Conservation (phyloP, 2,888 invertebrate species). For the Drosophila eohydei region DNA sequence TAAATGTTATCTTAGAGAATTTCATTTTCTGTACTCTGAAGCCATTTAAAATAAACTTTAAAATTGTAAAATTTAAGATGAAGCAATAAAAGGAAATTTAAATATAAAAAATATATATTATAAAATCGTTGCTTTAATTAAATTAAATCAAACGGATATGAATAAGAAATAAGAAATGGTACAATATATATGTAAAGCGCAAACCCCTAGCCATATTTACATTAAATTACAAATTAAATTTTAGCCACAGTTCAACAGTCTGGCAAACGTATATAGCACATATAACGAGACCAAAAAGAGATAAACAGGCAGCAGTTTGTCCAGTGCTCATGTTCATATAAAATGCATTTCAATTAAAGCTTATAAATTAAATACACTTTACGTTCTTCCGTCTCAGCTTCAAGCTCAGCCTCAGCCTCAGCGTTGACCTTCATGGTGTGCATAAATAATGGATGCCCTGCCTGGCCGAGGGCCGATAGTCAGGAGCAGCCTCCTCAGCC, state of each 20-base stretch:
- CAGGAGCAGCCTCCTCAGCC: conserved; percentile 10
- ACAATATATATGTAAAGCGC: background rate
- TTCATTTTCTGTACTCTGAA: background rate
- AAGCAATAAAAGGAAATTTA: background rate
- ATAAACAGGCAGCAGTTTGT: conserved; percentile 2
- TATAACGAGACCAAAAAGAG: background rate
- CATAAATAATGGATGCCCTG: conserved; percentile 52
- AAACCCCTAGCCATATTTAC: background rate
- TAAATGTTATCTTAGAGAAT: background rate
- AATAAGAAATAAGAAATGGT: too few species aligned
- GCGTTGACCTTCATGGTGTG: conserved; percentile 34
- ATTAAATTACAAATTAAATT: conserved; percentile 9
- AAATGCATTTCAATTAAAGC: conserved; percentile 63
- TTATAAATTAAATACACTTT: conserved; percentile 54
- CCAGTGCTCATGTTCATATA: conserved; percentile 23
- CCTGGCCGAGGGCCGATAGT: conserved; percentile 21
- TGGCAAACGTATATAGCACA: background rate
- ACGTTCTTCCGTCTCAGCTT: background rate
- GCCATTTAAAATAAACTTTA: background rate
- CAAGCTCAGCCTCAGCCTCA: background rate
- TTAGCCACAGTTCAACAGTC: background rate
- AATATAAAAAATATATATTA: background rate
- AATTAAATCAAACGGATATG: too few species aligned
- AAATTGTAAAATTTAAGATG: background rate
- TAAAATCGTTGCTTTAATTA: too few species aligned